Evolutionary conservation across 2,797 vertebrate species (phyloP), one percentile per base, ranked within the genome.

Genomic region (Chiroxiphia lanceolata): DNA sequence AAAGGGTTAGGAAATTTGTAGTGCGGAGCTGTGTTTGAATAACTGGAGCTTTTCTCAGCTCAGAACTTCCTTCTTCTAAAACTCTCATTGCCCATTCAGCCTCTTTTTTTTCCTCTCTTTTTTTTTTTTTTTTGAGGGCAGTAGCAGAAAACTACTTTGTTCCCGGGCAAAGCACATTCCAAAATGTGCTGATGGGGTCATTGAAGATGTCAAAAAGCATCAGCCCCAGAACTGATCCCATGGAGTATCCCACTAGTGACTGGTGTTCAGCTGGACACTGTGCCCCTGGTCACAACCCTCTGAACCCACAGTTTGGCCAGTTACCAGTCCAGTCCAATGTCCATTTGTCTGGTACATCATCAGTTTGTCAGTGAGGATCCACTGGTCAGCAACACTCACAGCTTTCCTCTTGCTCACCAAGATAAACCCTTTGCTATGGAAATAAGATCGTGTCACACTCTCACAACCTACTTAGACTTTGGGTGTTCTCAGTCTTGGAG

Each of bases 31-130:
- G 6, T 44, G 15, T 34, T 86, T 67, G 34, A 86, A 34, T 65
- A 45, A 61, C 21, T 23, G 21, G 23, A 88, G 17, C 4, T 74
- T 81, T 91, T 51, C 44, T 78, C 36, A 53, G 15, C 16, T 83
- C n/a, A 69, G 36, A 20, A 13, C 7, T 72, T 82, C 53, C 23
- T 81, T 38, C 10, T 56, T 63, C 67, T 50, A 54, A 68, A 82
- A 63, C 23, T 70, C 23, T n/a, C 27, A 20, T 44, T 51, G 15
- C 8, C 23, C 20, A 13, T 78, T 78, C 27, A 53, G 7, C 57
- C 15, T 11, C 3, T 7, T 7, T 27, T 6, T 26, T 15, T 7
- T 13, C 3, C 6, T 13, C 3, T 21, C 33, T 50, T 7, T 53
- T 59, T 13, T 3, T 4, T 23, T 21, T 17, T 33, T 36, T 57